Evolutionary conservation across 1,140 invertebrate species (phyloP), one percentile per base, ranked within the genome.

Genomic region (Penaeus indicus): DNA sequence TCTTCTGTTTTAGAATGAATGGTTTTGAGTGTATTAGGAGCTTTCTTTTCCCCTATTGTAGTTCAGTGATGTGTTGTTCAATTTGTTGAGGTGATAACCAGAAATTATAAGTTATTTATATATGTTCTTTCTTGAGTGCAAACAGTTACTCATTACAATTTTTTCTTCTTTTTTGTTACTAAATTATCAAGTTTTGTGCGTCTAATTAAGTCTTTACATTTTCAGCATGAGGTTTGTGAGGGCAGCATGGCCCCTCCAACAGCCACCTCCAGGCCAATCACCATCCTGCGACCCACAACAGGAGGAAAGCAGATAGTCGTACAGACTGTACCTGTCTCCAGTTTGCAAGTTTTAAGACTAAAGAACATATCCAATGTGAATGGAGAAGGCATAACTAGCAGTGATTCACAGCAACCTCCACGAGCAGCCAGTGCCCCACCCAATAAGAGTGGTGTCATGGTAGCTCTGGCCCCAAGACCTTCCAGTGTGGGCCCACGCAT

Each of bases 401-500:
- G 22, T 82, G 77, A 64, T 63, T 16, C 38, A 25, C 81, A 82
- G n/a, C 67, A 85, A 0, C 90, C 90, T 16, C 90, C 90, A 0
- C 75, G 90, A n/a, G 88, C 90, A 60, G 78, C 90, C 32, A 89
- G 88, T 54, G 90, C 89, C 7, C 90, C 90, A 19, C 90, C 90
- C 16, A 85, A 85, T 77, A 91, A 89, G 69, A 91, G 85, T 78
- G 69, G 84, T 25, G 79, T 83, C 21, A 88, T 91, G 80, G 72
- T 91, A 21, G 77, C 88, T 19, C 80, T 91, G 18, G 86, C 90
- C 72, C 90, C 90, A 19, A 85, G 90, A 75, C 90, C 90, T 8
- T 89, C 85, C 25, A 91, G 90, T 69, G 90, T 91, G 21, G 90
- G 88, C 25, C 90, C 90, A 72, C 86, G 89, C 54, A 87, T 91